Conservation (phyloP, 2,888 invertebrate species). For the Doris montereyensis region DNA sequence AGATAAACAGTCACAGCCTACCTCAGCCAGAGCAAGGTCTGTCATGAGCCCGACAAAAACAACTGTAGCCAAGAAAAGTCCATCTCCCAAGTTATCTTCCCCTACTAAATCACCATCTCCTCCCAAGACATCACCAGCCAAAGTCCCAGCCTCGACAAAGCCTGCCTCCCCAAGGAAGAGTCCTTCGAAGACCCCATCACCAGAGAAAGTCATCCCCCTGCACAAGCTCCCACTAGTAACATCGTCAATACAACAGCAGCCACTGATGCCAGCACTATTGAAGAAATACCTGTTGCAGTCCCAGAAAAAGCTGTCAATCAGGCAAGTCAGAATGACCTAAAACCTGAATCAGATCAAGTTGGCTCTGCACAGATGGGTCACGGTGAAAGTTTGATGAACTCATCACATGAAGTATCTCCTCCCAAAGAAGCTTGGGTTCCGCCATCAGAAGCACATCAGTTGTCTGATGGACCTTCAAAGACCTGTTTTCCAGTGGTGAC, state of each 20-base stretch:
- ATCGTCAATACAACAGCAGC: not conserved
- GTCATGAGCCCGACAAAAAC: constrained; percentile 46
- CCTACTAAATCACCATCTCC: constrained; percentile 39
- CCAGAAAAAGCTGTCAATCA: constrained; percentile 39
- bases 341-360: constrained; percentile 40
- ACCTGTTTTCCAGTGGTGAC: no score
- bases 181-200: not conserved
- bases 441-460: no score
- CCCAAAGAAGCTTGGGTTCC: not conserved
- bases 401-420: not conserved
- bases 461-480: no score
- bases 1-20: constrained; percentile 34
- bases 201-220: not conserved
- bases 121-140: constrained; percentile 42
- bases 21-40: constrained; percentile 44
- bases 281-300: constrained; percentile 32
- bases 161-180: not conserved
- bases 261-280: not conserved
- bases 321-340: constrained; percentile 25
- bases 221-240: not conserved
- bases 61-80: constrained; percentile 43
- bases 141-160: constrained; percentile 9
- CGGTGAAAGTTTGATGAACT: not conserved
- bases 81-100: constrained; percentile 45
- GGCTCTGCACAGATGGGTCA: constrained; percentile 5